phyloP scores from a whole-genome alignment of 2,797 vertebrate species.

The Crocidura indochinensis region DNA sequence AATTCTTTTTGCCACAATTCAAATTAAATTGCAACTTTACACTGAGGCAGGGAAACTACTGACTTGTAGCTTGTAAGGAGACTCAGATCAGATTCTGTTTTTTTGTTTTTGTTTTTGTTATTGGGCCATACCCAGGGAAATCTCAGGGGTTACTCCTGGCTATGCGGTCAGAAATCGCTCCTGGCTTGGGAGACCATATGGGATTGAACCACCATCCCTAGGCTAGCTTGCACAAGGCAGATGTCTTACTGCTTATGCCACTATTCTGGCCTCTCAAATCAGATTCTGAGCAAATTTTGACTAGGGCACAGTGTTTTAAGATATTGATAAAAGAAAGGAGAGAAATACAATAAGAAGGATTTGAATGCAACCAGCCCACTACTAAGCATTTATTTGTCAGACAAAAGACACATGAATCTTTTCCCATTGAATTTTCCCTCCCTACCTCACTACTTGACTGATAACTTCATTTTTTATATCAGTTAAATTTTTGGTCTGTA shows the following conservation, averaged over 20 bases:
- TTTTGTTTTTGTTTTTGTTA: too few species aligned
- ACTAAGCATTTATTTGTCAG: neutral
- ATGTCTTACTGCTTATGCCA: too few species aligned
- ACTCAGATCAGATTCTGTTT: neutral
- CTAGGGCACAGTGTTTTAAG: neutral
- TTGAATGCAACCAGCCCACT: neutral
- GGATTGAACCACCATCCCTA: too few species aligned
- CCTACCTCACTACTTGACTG: neutral
- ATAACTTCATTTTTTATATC: neutral
- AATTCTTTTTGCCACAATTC: neutral
- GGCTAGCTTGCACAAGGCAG: too few species aligned
- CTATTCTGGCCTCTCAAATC: neutral
- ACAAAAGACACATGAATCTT: neutral
- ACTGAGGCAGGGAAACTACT: neutral
- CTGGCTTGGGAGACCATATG: too few species aligned
- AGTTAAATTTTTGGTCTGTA: too few species aligned
- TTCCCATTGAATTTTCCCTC: neutral
- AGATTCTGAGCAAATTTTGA: neutral
- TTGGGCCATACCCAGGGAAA: too few species aligned
- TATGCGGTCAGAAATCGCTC: too few species aligned
- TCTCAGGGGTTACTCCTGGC: too few species aligned
- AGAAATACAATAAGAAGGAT: neutral
- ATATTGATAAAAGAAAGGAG: too few species aligned
- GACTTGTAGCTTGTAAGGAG: neutral
- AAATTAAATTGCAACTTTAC: constrained; percentile 27